Percentiles rank a stretch among this genome's conserved stretches.
phyloP scores from a whole-genome alignment of 2,888 invertebrate species.

The Agapostemon virescens region DNA sequence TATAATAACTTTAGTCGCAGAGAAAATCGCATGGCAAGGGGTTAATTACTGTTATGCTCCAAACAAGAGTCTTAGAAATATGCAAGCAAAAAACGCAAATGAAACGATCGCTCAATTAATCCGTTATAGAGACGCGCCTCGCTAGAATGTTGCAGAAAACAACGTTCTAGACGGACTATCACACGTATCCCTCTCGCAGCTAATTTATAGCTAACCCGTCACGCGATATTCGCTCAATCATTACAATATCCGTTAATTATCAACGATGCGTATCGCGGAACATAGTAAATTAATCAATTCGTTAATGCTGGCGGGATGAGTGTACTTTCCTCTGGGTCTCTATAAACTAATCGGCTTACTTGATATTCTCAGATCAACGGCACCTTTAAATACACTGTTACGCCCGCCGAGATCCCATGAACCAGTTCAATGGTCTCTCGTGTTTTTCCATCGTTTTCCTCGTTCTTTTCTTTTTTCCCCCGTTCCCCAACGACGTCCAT shows the following conservation, averaged over 20 bases:
- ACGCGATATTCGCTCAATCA: slow-evolving; percentile 10
- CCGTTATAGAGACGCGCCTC: background rate
- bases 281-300: slow-evolving; percentile 46
- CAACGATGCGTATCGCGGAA: slow-evolving; percentile 7
- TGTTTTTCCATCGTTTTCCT: slow-evolving; percentile 13
- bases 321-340: background rate
- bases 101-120: background rate
- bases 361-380: slow-evolving; percentile 28
- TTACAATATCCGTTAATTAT: slow-evolving; percentile 32
- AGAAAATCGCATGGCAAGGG: too few relatives aligned
- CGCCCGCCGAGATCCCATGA: slow-evolving; percentile 24
- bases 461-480: slow-evolving; percentile 3
- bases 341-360: slow-evolving; percentile 34
- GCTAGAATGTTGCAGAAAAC: background rate
- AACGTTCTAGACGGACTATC: background rate
- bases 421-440: slow-evolving; percentile 37
- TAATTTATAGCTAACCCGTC: background rate
- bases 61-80: background rate
- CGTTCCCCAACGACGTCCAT: slow-evolving; percentile 15
- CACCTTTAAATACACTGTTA: slow-evolving; percentile 39
- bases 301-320: slow-evolving; percentile 27
- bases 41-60: background rate
- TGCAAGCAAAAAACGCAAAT: background rate
- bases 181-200: too few relatives aligned
- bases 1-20: too few relatives aligned